These are phyloP conservation scores for Stegastes partitus DNA, from an alignment of 2,113 vertebrate genomes.

Conservation along the genomic window DNA sequence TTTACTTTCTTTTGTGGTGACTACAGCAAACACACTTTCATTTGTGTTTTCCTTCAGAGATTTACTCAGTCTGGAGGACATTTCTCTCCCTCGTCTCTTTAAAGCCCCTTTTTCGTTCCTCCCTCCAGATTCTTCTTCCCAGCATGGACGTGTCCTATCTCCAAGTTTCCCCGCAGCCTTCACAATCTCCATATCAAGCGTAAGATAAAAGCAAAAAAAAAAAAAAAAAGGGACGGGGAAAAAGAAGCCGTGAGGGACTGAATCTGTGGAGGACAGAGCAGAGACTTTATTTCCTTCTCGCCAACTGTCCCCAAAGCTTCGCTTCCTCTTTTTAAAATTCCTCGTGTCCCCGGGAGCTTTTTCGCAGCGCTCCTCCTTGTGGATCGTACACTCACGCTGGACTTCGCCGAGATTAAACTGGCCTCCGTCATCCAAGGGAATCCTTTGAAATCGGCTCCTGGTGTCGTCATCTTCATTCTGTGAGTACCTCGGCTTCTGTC, in stretches of 20 bases:
- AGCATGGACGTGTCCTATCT: slow-evolving; percentile 4
- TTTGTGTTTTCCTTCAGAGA: slow-evolving; percentile 8
- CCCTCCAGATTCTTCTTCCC: slow-evolving; percentile 7
- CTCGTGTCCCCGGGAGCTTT: slow-evolving; percentile 24
- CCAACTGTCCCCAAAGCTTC: slow-evolving; percentile 26
- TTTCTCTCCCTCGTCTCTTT: neutral
- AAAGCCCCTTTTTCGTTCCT: neutral
- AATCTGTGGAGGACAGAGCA: slow-evolving; percentile 31
- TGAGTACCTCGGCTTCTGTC: slow-evolving; percentile 65
- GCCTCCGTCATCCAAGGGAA: slow-evolving; percentile 64
- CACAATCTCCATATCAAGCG: slow-evolving; percentile 21
- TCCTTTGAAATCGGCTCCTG: slow-evolving; percentile 72
- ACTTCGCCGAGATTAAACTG: slow-evolving; percentile 55
- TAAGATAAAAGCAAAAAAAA: slow-evolving; percentile 36
- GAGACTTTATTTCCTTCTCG: slow-evolving; percentile 27
- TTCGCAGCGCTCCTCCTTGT: slow-evolving; percentile 32
- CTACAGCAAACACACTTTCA: neutral
- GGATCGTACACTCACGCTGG: slow-evolving; percentile 64
- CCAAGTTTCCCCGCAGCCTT: neutral
- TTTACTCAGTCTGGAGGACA: slow-evolving; percentile 6
- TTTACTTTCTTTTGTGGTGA: no score
- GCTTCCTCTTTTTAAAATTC: slow-evolving; percentile 23
- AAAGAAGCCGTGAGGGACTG: neutral
- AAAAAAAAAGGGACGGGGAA: neutral
- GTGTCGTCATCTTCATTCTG: slow-evolving; percentile 82